phyloP scores from a whole-genome alignment of 2,797 vertebrate species.

The Macroramphosus scolopax region DNA sequence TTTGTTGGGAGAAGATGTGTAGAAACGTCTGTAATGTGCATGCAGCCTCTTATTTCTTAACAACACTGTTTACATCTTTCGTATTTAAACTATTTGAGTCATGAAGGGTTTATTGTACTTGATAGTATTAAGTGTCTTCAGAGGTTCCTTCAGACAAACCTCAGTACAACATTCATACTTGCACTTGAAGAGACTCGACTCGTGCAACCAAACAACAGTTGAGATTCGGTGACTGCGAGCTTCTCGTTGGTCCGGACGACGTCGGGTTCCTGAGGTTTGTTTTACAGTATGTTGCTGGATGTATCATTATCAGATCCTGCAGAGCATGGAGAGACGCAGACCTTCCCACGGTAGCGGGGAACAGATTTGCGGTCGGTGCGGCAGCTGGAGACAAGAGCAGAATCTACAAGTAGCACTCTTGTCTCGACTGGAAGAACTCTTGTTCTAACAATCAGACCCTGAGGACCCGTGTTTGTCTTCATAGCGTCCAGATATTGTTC shows the following conservation, averaged over 20 bases:
- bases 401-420: slow-evolving; percentile 60
- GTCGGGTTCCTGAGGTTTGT: slow-evolving; percentile 32
- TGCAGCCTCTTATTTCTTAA: no score
- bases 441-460: slow-evolving; percentile 72
- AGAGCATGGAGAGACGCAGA: slow-evolving; percentile 55
- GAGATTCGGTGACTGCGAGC: slow-evolving; percentile 5
- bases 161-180: no score
- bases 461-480: slow-evolving; percentile 69
- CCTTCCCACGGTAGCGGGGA: slow-evolving; percentile 31
- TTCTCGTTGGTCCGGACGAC: slow-evolving; percentile 8
- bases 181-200: no score
- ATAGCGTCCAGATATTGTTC: slow-evolving; percentile 69
- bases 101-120: no score
- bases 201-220: no score
- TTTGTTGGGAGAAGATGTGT: no score
- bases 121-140: no score
- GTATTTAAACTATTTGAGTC: no score
- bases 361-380: slow-evolving; percentile 53
- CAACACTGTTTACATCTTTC: no score
- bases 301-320: slow-evolving; percentile 62
- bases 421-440: slow-evolving; percentile 68
- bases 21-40: no score
- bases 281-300: slow-evolving; percentile 31
- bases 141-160: no score
- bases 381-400: slow-evolving; percentile 50